Base-by-base conservation (phyloP, 2,888 invertebrate genomes). In the Digitonthophagus gazella region DNA sequence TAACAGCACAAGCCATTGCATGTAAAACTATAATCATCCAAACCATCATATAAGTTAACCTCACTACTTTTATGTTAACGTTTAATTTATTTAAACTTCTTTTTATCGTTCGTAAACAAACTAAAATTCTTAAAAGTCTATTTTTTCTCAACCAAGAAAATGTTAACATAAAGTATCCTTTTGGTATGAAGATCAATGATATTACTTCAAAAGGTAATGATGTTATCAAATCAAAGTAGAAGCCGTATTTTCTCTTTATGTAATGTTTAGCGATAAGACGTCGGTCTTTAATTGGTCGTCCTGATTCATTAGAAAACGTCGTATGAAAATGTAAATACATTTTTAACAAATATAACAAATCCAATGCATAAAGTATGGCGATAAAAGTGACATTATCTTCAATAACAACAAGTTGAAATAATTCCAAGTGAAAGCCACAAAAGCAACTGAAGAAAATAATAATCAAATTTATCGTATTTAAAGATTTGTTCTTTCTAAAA, bases 261-360 rank as follows among this genome's bases (percentile, higher is more conserved):
- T 76, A 76, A 1, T 71, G 44, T n/a, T 57, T 61, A 2, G 72
- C 72, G 19, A 76, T 75, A 28, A 70, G 66, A 28, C 16, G 67
- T 16, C 69, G 69, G 57, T 71, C 67, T 2, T 58, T 70, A 6
- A 75, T 68, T 16, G 74, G 15, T 56, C 72, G 69, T 6, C 76
- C 76, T 19, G 67, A 72, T 54, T 75, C 75, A 61, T 76, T 69
- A 54, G 72, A 72, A 64, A 71, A 74, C 3, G 69, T 66, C 3
- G 70, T 71, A 61, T 73, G 72, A 65, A 76, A 75, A 4, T 73
- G 71, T 5, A 74, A 11, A 44, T 71, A 74, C 8, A 75, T 73
- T n/a, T 74, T 65, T 0, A 74, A 19, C 8, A 75, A 4, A 68
- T 72, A 75, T 15, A 74, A n/a, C 0, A 69, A 4, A 67, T 76